Conservation (phyloP, 30 jellyfish, hydroid and myxozoan genomes). For the Mastigias papua region DNA sequence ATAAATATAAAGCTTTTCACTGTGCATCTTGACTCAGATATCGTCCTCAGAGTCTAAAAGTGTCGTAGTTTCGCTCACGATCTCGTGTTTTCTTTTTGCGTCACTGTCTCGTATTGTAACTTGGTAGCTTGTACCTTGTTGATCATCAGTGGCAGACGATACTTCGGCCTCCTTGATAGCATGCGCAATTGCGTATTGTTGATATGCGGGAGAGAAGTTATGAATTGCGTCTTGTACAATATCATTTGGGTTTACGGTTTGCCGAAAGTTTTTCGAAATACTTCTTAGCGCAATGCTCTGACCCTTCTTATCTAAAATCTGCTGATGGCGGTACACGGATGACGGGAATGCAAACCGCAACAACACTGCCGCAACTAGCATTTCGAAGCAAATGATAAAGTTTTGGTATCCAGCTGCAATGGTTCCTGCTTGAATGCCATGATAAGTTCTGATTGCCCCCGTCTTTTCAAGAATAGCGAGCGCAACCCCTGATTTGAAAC, state of each 20-base stretch:
- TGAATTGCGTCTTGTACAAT: constrained; percentile 96
- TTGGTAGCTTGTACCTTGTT: constrained; percentile 80
- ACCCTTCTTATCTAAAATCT: constrained; percentile 64
- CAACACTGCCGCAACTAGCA: constrained; percentile 95
- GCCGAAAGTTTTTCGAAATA: constrained; percentile 82
- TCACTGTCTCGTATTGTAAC: constrained; percentile 80
- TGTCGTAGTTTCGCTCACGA: constrained; percentile 55
- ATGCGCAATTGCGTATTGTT: constrained; percentile 92
- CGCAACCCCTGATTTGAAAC: constrained; percentile 74
- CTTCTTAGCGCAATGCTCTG: constrained; percentile 83
- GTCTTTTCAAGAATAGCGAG: constrained; percentile 88
- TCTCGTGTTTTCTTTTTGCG: constrained; percentile 42
- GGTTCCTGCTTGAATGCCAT: constrained; percentile 62
- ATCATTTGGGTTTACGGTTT: constrained; percentile 92
- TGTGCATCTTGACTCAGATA: neutral
- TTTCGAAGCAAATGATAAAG: constrained; percentile 91
- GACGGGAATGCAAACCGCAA: constrained; percentile 91
- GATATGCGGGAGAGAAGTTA: constrained; percentile 94
- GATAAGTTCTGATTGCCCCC: constrained; percentile 79
- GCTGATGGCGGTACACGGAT: constrained; percentile 89
- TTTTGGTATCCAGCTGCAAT: constrained; percentile 96
- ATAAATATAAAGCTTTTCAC: no score
- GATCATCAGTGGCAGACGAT: constrained; percentile 71
- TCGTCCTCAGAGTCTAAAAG: constrained; percentile 74
- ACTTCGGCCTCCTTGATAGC: constrained; percentile 62